Conservation (phyloP, 2,113 vertebrate species). For the Mustela lutreola region DNA sequence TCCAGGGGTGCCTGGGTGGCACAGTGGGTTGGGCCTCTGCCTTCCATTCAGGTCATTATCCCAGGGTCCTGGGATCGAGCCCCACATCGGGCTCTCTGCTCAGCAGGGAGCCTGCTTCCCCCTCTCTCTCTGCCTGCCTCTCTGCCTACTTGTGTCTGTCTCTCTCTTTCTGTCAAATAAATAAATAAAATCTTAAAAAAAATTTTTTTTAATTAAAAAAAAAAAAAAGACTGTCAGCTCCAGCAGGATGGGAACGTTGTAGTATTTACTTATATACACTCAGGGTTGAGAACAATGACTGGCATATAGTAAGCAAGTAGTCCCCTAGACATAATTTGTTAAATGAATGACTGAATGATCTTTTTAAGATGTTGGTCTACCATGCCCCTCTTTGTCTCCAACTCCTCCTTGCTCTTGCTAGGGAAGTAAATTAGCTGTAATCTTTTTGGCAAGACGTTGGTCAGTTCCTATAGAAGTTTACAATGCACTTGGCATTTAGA, state of each 20-base stretch:
- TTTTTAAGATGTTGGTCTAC: background rate
- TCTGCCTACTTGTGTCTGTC: no score
- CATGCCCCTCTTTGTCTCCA: background rate
- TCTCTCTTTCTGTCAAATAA: no score
- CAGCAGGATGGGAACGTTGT: background rate
- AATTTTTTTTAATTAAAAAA: no score
- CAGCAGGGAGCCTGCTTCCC: no score
- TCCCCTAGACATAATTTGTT: background rate
- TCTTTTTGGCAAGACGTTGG: conserved; percentile 38
- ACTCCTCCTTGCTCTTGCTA: background rate
- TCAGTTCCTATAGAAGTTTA: background rate
- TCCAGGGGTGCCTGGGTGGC: background rate
- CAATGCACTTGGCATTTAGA: background rate
- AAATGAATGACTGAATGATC: background rate
- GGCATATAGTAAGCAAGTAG: background rate
- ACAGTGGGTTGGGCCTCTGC: no score
- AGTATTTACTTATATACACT: background rate
- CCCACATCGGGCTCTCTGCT: no score
- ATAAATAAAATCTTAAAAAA: no score
- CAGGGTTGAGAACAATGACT: background rate
- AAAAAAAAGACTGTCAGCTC: background rate
- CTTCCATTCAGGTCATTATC: no score
- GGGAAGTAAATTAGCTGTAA: background rate
- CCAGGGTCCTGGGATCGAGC: no score
- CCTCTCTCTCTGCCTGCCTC: no score